Evolutionary conservation across 2,797 vertebrate genomes (phyloP).

Genomic region (Petrocephalus sullivani): DNA sequence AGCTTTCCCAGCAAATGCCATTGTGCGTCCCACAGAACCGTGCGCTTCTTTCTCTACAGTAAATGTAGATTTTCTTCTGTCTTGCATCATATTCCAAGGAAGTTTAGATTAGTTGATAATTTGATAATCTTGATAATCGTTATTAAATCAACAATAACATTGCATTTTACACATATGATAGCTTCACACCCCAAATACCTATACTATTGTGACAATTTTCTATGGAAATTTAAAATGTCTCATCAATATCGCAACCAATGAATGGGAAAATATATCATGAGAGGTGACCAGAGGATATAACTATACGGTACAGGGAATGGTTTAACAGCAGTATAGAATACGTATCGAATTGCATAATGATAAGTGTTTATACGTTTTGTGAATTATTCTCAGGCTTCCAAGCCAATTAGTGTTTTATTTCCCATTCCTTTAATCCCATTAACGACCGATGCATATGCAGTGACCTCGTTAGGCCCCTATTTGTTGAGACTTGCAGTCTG

Average conservation of each 20-base stretch:
- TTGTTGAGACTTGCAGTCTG: conserved; percentile 11
- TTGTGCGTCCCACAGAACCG: not conserved
- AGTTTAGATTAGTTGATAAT: not conserved
- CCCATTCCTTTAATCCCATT: conserved; percentile 21
- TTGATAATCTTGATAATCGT: not conserved
- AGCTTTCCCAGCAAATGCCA: not conserved
- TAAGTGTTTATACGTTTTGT: conserved; percentile 4
- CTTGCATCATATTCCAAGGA: not conserved
- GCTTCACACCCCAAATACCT: not conserved
- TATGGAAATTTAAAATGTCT: not conserved
- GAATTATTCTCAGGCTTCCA: conserved; percentile 14
- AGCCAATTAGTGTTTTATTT: conserved; percentile 23
- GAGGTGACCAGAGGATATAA: conserved; percentile 1
- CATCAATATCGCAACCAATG: not conserved
- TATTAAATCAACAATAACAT: not conserved
- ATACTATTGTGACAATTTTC: not conserved
- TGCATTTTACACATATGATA: not conserved
- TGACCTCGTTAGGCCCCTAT: conserved; percentile 11
- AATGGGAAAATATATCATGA: not conserved
- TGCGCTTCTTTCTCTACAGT: not conserved
- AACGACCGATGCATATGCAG: conserved; percentile 12
- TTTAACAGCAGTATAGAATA: not conserved
- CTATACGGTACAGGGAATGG: not conserved
- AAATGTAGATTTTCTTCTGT: not conserved
- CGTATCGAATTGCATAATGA: conserved; percentile 9